Conservation (phyloP, 2,888 invertebrate genomes). For the Pseudoips prasinana region DNA sequence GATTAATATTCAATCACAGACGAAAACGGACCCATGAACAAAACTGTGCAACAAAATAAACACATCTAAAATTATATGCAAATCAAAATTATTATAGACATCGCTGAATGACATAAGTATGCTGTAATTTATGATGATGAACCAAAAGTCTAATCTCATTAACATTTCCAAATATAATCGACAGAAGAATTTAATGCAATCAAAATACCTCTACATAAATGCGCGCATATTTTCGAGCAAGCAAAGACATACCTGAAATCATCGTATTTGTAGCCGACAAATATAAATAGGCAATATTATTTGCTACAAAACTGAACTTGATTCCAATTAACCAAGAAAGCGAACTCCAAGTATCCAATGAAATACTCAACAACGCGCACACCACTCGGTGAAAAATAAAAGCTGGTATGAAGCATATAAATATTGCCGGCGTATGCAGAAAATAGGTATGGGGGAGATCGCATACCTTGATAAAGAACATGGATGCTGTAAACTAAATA, state of each 20-base stretch:
- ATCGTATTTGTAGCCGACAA: neutral
- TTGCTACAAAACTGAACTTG: no score
- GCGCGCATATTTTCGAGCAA: no score
- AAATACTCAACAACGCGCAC: conserved; percentile 28
- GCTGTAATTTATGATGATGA: no score
- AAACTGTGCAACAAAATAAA: conserved; percentile 8
- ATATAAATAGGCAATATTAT: no score
- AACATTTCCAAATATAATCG: no score
- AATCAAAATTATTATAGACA: conserved; percentile 7
- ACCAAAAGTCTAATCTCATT: no score
- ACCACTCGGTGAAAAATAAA: conserved; percentile 31
- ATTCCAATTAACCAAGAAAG: conserved; percentile 32
- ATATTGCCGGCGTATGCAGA: conserved; percentile 46
- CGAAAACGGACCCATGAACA: conserved; percentile 10
- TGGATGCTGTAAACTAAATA: conserved; percentile 44
- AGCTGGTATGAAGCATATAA: conserved; percentile 31
- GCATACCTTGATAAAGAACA: conserved; percentile 51
- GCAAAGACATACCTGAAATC: no score
- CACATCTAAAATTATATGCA: conserved; percentile 12
- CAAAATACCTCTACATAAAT: no score
- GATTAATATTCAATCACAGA: conserved; percentile 24
- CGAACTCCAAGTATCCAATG: conserved; percentile 25
- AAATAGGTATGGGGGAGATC: conserved; percentile 58
- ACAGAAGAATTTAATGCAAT: no score
- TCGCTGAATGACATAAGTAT: conserved; percentile 1